Base-by-base conservation (phyloP, 1,140 invertebrate species). In the Drosophila sproati region DNA sequence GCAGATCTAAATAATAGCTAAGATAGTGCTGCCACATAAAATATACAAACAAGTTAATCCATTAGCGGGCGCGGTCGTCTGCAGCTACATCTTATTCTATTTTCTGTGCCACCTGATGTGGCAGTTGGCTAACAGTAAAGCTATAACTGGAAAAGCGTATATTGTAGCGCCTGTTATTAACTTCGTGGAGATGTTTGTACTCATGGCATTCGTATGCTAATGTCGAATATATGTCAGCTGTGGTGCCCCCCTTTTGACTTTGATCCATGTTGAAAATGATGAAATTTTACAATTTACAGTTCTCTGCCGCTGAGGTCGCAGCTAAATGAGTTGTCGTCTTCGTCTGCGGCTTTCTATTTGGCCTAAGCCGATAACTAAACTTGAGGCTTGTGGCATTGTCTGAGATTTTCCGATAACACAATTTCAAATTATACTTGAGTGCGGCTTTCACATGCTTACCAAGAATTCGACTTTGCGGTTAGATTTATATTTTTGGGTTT, bases 21-120 rank as follows among this genome's bases (percentile, higher is more conserved):
- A 64, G 32, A 32, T 50, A 31, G 35, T 34, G 52, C 41, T 76
- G 12, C 60, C 77, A 67, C 80, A 80, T 88, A 88, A 89, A 80
- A 77, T 73, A 59, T 62, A 70, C 66, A 88, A 88, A 88, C 85
- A 88, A 89, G 85, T 88, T 88, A 88, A 88, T 88, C 85, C 85
- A 88, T 88, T 88, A 89, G 85, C 64, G 66, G 62, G 72, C 66
- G 64, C 76, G 59, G 75, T 61, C 59, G 31, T 48, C 45, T 29
- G 39, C 34, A 45, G 50, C 51, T 12, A 8, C 20, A n/a, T 12
- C 37, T 51, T 12, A 3, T 20, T 28, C 31, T 57, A 41, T 34
- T 35, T 1, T 50, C 20, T 61, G 5, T 10, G 10, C 48, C 67
- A 39, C 56, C 41, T 61, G 48, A 35, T 45, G 8, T 29, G 34